These are phyloP conservation scores for Acromyrmex echinatior DNA, from an alignment of 1,140 invertebrate genomes.

Conservation along the genomic window DNA sequence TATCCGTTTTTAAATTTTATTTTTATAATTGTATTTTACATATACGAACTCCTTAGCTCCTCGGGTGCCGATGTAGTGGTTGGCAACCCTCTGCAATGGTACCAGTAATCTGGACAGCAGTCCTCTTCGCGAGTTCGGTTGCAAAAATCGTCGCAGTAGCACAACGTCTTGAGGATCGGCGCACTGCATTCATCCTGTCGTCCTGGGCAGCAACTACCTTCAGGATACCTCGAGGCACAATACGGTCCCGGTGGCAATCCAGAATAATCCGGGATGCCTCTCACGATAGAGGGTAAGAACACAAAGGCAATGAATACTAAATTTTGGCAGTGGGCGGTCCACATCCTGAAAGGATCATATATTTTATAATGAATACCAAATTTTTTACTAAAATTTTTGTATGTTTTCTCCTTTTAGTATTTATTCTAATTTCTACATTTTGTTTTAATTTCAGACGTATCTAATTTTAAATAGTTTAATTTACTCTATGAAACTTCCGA, in stretches of 20 bases:
- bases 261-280: slow-evolving; percentile 73
- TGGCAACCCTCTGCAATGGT: slow-evolving; percentile 88
- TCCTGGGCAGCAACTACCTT: slow-evolving; percentile 89
- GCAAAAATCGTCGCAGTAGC: slow-evolving; percentile 98
- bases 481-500: neutral
- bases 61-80: slow-evolving; percentile 17
- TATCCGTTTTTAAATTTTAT: neutral
- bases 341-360: slow-evolving; percentile 65
- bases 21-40: slow-evolving; percentile 5
- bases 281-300: slow-evolving; percentile 59
- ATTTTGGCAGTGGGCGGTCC: slow-evolving; percentile 44
- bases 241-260: slow-evolving; percentile 84
- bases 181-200: slow-evolving; percentile 92
- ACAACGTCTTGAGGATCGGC: slow-evolving; percentile 92
- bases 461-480: neutral
- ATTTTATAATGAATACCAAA: neutral
- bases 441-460: neutral
- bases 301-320: slow-evolving; percentile 51
- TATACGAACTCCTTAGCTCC: slow-evolving; percentile 64
- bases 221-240: slow-evolving; percentile 80
- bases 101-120: slow-evolving; percentile 96
- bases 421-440: too few relatives aligned
- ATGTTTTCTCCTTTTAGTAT: neutral
- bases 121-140: slow-evolving; percentile 90
- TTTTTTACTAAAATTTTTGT: neutral